Evolutionary conservation across 1,140 invertebrate species (phyloP).

Genomic region (Dufourea novaeangliae): DNA sequence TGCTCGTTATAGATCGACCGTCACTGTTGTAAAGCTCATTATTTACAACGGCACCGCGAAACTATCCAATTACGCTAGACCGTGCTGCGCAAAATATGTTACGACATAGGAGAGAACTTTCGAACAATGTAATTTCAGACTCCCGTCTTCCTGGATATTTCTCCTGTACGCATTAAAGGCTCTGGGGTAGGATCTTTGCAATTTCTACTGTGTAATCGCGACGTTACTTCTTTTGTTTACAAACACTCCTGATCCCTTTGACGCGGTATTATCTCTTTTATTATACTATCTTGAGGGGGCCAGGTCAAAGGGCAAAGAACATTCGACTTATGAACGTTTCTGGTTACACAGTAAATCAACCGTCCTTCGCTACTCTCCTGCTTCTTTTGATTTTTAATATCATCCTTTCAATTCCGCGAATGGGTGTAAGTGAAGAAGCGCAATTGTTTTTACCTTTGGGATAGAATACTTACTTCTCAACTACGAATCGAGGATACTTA

Average conservation of each 20-base stretch:
- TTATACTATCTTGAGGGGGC: background rate
- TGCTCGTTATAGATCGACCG: background rate
- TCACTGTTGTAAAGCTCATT: background rate
- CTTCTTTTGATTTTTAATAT: background rate
- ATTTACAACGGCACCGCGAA: background rate
- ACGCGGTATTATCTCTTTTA: background rate
- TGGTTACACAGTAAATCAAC: background rate
- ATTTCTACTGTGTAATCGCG: background rate
- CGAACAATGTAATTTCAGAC: slow-evolving; percentile 1
- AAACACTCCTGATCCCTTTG: background rate
- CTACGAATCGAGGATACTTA: too few relatives aligned
- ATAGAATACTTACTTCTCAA: background rate
- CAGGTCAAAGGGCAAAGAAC: background rate
- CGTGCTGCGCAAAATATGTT: background rate
- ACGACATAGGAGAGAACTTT: too few relatives aligned
- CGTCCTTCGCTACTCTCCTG: background rate
- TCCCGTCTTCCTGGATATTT: background rate
- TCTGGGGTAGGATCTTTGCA: background rate
- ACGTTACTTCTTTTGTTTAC: background rate
- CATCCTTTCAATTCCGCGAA: background rate
- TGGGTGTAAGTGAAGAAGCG: background rate
- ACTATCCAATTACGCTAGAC: background rate
- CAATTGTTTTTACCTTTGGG: background rate
- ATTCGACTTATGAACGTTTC: background rate
- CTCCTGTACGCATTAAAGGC: background rate